Conservation (phyloP, 2,113 vertebrate species). For the Neofelis nebulosa region DNA sequence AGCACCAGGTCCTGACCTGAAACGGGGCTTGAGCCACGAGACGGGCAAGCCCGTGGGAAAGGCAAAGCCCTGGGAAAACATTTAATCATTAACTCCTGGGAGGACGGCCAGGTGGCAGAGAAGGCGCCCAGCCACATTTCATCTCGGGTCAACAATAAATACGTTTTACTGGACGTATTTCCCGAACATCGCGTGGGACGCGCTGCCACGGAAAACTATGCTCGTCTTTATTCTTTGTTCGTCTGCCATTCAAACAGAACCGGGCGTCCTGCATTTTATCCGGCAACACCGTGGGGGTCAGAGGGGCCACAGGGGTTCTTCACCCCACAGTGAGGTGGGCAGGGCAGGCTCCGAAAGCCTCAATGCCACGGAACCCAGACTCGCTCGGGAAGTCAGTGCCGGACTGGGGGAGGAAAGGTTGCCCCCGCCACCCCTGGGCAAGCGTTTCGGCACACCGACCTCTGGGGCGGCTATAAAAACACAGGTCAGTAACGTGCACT, state of each 20-base stretch:
- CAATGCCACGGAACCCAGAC: neutral
- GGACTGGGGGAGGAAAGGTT: neutral
- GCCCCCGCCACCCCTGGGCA: accelerated
- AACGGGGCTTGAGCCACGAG: neutral
- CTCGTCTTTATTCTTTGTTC: too few relatives aligned
- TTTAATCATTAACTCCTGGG: slow-evolving; percentile 44
- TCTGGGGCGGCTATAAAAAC: neutral
- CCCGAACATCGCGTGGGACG: accelerated
- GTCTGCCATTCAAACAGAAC: neutral
- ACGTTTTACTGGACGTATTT: accelerated
- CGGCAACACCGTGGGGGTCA: accelerated
- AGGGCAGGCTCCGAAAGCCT: neutral
- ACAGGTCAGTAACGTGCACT: neutral
- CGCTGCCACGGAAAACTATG: too few relatives aligned
- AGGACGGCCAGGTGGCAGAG: neutral
- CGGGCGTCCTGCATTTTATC: accelerated
- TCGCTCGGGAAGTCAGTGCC: accelerated
- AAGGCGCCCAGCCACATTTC: accelerated
- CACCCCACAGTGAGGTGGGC: neutral
- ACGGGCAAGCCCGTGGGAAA: neutral
- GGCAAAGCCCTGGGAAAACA: neutral
- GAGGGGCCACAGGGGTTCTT: accelerated
- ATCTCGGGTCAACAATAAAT: neutral
- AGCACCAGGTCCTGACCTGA: neutral
- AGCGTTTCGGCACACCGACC: accelerated